These are phyloP conservation scores for Notolepis coatsorum DNA, from an alignment of 2,797 vertebrate species.

Conservation along the genomic window DNA sequence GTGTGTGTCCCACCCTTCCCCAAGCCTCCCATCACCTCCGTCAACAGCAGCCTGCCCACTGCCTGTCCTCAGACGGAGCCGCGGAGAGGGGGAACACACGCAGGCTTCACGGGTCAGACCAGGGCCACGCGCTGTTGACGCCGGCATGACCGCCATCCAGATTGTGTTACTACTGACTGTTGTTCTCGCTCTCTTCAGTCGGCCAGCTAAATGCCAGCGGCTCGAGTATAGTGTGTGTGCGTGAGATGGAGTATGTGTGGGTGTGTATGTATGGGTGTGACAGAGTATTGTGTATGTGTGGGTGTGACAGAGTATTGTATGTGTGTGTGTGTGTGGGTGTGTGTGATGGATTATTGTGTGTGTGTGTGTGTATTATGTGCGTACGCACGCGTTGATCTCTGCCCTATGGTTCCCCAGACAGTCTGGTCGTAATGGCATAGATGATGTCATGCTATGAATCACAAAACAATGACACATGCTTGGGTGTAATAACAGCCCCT, in stretches of 20 bases:
- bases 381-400: slow-evolving; percentile 62
- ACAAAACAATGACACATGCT: slow-evolving; percentile 77
- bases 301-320: background rate
- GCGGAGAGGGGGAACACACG: slow-evolving; percentile 26
- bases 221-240: background rate
- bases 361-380: slow-evolving; percentile 9
- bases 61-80: slow-evolving; percentile 26
- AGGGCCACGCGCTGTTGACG: slow-evolving; percentile 16
- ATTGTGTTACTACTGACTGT: slow-evolving; percentile 28
- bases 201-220: background rate
- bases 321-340: background rate
- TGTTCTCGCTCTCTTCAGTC: no score
- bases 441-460: slow-evolving; percentile 84
- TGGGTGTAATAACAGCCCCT: slow-evolving; percentile 70
- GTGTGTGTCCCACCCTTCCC: slow-evolving; percentile 4
- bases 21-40: slow-evolving; percentile 26
- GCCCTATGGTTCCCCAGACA: slow-evolving; percentile 74
- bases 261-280: background rate
- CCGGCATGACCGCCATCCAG: slow-evolving; percentile 1
- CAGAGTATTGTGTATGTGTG: background rate
- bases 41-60: background rate
- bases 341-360: background rate
- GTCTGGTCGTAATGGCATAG: slow-evolving; percentile 80
- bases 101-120: slow-evolving; percentile 45
- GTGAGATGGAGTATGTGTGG: background rate